Conservation (phyloP, 1,140 invertebrate species). For the Dryas iulia region DNA sequence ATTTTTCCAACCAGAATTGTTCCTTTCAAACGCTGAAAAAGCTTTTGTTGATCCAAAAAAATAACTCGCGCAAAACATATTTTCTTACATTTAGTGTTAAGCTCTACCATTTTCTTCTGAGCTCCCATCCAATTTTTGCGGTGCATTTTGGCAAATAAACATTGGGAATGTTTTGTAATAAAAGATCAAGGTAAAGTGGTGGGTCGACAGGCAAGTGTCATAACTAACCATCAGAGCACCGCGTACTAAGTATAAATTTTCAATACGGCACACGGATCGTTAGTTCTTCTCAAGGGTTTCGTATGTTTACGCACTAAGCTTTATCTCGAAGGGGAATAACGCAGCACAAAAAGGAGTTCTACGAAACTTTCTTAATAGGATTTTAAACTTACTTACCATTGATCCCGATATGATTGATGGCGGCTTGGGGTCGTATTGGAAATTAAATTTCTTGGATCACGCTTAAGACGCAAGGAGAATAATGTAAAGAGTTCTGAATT, state of each 20-base stretch:
- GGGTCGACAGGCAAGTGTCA: conserved; percentile 36
- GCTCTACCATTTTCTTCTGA: conserved; percentile 38
- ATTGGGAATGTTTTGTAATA: neutral
- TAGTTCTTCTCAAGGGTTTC: conserved; percentile 66
- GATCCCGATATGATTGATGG: conserved; percentile 59
- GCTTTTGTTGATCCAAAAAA: conserved; percentile 62
- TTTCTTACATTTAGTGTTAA: conserved; percentile 40
- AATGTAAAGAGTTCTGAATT: neutral
- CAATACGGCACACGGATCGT: conserved; percentile 67
- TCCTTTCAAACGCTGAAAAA: conserved; percentile 39
- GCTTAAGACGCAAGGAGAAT: neutral
- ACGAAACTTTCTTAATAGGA: conserved; percentile 52
- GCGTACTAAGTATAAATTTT: conserved; percentile 76
- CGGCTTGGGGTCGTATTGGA: conserved; percentile 13
- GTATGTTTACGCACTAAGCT: conserved; percentile 48
- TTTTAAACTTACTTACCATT: conserved; percentile 48
- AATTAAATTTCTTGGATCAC: conserved; percentile 26
- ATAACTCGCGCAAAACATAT: conserved; percentile 53
- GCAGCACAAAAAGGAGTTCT: conserved; percentile 6
- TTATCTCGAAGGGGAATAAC: conserved; percentile 40
- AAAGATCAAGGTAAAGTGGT: conserved; percentile 44
- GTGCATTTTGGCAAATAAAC: conserved; percentile 16
- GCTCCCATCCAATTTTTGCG: conserved; percentile 20
- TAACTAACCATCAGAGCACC: conserved; percentile 66
- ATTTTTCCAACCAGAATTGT: conserved; percentile 10